Evolutionary conservation across 2,888 invertebrate genomes (phyloP).

Genomic region (Sisyra nigra): DNA sequence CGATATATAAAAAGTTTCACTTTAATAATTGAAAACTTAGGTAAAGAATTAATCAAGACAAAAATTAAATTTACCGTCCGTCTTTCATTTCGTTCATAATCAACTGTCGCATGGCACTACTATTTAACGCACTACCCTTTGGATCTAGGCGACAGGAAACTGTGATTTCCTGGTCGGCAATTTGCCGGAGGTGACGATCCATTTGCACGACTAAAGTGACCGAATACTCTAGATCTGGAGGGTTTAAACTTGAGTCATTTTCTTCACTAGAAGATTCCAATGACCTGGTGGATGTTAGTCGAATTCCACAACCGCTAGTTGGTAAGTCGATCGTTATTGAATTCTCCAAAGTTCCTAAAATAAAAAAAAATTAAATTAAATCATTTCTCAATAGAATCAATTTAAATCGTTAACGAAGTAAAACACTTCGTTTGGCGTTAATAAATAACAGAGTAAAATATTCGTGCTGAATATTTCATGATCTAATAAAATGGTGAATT

Average conservation of each 20-base stretch:
- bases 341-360: conserved; percentile 29
- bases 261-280: conserved; percentile 24
- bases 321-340: conserved; percentile 35
- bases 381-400: too few relatives aligned
- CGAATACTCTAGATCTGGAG: conserved; percentile 41
- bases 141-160: conserved; percentile 42
- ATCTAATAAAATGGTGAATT: too few relatives aligned
- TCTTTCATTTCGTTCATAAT: conserved; percentile 33
- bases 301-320: conserved; percentile 51
- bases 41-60: not conserved
- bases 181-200: conserved; percentile 56
- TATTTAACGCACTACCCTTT: conserved; percentile 36
- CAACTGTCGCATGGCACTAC: conserved; percentile 34
- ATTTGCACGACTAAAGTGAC: conserved; percentile 57
- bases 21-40: too few relatives aligned
- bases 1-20: too few relatives aligned
- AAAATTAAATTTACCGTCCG: conserved; percentile 21
- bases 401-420: too few relatives aligned
- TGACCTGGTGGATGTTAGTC: conserved; percentile 33
- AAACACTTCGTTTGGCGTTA: too few relatives aligned
- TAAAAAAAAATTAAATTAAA: not conserved
- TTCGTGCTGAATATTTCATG: too few relatives aligned
- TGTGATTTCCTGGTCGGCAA: conserved; percentile 48
- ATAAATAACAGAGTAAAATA: too few relatives aligned
- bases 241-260: conserved; percentile 23